Base-by-base conservation (phyloP, 2,113 vertebrate species). In the Tauraco erythrolophus region DNA sequence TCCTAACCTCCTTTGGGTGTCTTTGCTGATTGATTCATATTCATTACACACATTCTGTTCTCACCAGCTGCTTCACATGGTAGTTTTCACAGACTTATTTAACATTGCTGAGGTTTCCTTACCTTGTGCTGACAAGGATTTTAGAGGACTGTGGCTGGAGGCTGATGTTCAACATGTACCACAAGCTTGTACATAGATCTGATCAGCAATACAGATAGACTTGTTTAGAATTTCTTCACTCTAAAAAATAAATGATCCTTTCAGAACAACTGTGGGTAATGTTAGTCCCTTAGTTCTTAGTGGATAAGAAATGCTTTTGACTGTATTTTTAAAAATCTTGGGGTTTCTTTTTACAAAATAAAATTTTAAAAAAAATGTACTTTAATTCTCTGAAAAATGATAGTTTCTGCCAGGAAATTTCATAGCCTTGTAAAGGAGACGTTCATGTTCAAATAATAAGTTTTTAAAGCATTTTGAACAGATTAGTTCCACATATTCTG, bases 111-210 rank as follows among this genome's bases (percentile, higher is more conserved):
- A 88, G 39, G 33, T 88, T 92, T 94, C 58, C 68, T 88, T 86
- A 92, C 74, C 53, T 96, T 77, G n/a, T 83, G 69, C 75, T 95
- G 81, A 93, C 61, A 90, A 87, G 41, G 4, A 11, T 79, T 94
- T 92, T 46, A 77, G 51, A 78, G 33, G 77, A 33, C 45, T 89
- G 53, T 58, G 80, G 81, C 75, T 94, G 33, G 19, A 84, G 28
- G n/a, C 56, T 84, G 7, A 7, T 68, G 28, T 85, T 92, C 77
- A 80, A 68, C 35, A 51, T 66, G 74, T 56, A 69, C 82, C 43
- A 60, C 56, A 87, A 83, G 14, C 31, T 92, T 70, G 45, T 82
- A 72, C 21, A 89, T 70, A 62, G 37, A 8, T 77, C 37, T 77
- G 45, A 83, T 57, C 21, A 57, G 54, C 45, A 54, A 6, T 50